Percentiles rank a stretch among this genome's conserved stretches.
These are phyloP conservation scores for Nycticryphes semicollaris DNA, from an alignment of 2,113 vertebrate species.

Conservation along the genomic window DNA sequence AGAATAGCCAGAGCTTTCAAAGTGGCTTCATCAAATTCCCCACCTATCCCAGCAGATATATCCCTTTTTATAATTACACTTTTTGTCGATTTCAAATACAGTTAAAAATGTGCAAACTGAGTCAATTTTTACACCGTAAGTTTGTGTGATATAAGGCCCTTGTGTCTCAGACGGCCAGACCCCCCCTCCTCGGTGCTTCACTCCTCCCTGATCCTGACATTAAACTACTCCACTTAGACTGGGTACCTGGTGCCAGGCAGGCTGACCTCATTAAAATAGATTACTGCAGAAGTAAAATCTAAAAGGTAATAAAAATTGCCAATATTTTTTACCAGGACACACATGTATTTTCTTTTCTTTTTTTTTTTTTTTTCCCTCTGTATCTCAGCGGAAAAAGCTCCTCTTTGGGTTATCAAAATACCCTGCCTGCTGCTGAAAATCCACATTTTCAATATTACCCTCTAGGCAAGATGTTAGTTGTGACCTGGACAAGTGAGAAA, in stretches of 20 bases:
- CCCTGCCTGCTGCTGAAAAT: background rate
- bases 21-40: conserved; percentile 31
- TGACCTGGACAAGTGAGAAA: background rate
- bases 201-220: conserved; percentile 42
- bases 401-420: background rate
- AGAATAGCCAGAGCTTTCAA: background rate
- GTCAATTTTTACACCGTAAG: conserved; percentile 60
- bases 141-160: conserved; percentile 50
- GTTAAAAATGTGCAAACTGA: conserved; percentile 65
- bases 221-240: conserved; percentile 57
- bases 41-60: conserved; percentile 45
- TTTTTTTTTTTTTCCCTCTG: accelerated
- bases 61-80: conserved; percentile 55
- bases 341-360: background rate
- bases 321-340: conserved; percentile 47
- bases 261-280: conserved; percentile 70
- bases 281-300: conserved; percentile 62
- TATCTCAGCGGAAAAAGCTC: background rate
- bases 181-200: background rate
- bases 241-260: conserved; percentile 51
- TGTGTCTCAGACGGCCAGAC: background rate
- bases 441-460: background rate
- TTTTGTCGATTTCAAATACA: conserved; percentile 63
- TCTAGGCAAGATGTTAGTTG: background rate
- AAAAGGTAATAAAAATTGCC: conserved; percentile 66